These are phyloP conservation scores for Mohoua ochrocephala DNA, from an alignment of 2,113 vertebrate species.

Conservation along the genomic window DNA sequence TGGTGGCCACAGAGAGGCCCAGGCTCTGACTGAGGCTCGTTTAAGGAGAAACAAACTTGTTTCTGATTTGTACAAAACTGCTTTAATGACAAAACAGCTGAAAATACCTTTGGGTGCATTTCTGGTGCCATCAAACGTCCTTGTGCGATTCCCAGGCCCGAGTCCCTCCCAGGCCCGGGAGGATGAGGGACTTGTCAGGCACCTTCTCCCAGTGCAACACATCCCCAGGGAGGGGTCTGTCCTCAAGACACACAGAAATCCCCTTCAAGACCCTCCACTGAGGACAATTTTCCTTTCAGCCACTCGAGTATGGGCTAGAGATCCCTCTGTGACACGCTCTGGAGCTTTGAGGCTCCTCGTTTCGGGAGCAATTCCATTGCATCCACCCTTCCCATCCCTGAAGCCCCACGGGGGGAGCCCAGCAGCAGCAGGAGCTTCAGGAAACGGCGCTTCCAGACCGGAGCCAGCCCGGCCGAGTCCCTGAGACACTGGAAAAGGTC, in stretches of 20 bases:
- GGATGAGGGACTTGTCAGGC: neutral
- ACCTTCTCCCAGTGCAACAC: neutral
- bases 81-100: slow-evolving; percentile 27
- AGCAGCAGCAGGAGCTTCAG: neutral
- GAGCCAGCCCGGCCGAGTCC: neutral
- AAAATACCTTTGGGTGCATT: neutral
- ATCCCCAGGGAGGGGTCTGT: neutral
- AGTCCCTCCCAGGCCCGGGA: neutral
- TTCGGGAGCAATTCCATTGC: neutral
- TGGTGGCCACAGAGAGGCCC: neutral
- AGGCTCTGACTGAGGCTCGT: fast-evolving
- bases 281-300: neutral
- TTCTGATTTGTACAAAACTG: slow-evolving; percentile 18
- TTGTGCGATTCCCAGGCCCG: neutral
- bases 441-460: neutral
- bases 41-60: neutral
- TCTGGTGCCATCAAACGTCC: neutral
- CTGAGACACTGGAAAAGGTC: neutral
- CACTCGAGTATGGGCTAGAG: fast-evolving
- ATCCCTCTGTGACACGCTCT: neutral
- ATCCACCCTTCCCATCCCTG: neutral
- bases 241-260: fast-evolving
- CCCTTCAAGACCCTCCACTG: neutral
- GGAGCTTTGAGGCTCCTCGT: neutral
- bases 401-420: neutral